Evolutionary conservation across 2,113 vertebrate genomes (phyloP).

Genomic region (Triplophysa tibetana): DNA sequence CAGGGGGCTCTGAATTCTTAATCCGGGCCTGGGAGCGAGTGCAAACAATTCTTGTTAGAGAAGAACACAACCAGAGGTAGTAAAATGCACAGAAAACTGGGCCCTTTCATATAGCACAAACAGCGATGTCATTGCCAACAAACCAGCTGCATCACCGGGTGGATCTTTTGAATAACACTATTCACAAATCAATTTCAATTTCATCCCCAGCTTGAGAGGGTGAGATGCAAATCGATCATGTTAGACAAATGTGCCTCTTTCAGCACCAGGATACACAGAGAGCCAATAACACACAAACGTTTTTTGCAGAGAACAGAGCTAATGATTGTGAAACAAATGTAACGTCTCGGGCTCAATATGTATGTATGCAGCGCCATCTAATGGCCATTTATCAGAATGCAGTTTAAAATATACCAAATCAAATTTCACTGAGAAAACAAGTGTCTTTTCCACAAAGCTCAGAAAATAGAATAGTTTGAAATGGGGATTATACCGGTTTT

Average conservation of each 20-base stretch:
- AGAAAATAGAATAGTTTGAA: no score
- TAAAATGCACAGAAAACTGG: conserved; percentile 29
- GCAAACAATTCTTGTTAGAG: conserved; percentile 14
- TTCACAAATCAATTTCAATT: conserved; percentile 59
- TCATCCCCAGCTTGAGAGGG: conserved; percentile 49
- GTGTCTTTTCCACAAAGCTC: no score
- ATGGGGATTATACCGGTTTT: no score
- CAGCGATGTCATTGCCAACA: conserved; percentile 48
- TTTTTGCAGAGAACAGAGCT: conserved; percentile 41
- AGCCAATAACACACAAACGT: conserved; percentile 38
- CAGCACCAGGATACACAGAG: conserved; percentile 47
- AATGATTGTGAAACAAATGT: conserved; percentile 44
- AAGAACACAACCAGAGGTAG: conserved; percentile 27
- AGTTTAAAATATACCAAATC: background rate
- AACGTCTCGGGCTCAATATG: conserved; percentile 25
- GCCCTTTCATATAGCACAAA: conserved; percentile 43
- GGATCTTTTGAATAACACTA: conserved; percentile 53
- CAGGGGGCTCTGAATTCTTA: no score
- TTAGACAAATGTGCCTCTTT: conserved; percentile 54
- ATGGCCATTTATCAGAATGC: conserved; percentile 23
- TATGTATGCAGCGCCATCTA: conserved; percentile 54
- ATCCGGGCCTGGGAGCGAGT: no score
- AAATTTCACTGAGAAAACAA: no score
- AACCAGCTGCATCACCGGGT: conserved; percentile 38
- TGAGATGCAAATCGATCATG: conserved; percentile 55